These are phyloP conservation scores for Eilema depressum DNA, from an alignment of 2,888 invertebrate species.

Conservation along the genomic window DNA sequence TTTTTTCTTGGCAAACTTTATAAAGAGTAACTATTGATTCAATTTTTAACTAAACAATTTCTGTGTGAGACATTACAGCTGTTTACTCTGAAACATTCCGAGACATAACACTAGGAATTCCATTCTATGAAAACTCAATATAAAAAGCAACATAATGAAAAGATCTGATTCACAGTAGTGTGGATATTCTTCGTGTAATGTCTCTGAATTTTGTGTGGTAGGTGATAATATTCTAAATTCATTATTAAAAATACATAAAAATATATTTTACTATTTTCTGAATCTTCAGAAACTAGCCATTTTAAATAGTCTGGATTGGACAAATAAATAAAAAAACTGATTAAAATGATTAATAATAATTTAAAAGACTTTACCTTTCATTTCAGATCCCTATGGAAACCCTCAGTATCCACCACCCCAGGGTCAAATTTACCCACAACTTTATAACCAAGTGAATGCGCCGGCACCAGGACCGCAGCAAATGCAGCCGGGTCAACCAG, in stretches of 20 bases:
- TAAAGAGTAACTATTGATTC: background rate
- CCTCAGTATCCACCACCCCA: constrained; percentile 72
- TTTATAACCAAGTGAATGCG: constrained; percentile 68
- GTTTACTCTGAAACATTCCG: background rate
- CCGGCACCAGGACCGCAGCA: constrained; percentile 58
- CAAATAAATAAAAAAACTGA: background rate
- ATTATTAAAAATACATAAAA: no score
- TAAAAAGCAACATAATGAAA: no score
- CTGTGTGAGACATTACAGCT: background rate
- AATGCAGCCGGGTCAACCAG: constrained; percentile 53
- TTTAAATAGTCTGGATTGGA: no score
- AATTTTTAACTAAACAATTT: background rate
- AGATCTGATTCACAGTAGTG: no score
- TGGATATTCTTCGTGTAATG: no score
- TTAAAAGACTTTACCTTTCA: background rate
- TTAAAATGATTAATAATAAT: no score
- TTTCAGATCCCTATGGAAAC: constrained; percentile 74
- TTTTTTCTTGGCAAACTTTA: no score
- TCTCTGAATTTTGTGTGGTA: no score
- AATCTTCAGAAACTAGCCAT: no score
- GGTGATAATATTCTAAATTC: no score
- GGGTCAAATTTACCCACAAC: constrained; percentile 72
- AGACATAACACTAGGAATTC: background rate
- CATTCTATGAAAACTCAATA: background rate
- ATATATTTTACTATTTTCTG: no score